Evolutionary conservation across 2,797 vertebrate genomes (phyloP), one percentile per base, ranked within the genome.

Genomic region (Lycodopsis pacificus): DNA sequence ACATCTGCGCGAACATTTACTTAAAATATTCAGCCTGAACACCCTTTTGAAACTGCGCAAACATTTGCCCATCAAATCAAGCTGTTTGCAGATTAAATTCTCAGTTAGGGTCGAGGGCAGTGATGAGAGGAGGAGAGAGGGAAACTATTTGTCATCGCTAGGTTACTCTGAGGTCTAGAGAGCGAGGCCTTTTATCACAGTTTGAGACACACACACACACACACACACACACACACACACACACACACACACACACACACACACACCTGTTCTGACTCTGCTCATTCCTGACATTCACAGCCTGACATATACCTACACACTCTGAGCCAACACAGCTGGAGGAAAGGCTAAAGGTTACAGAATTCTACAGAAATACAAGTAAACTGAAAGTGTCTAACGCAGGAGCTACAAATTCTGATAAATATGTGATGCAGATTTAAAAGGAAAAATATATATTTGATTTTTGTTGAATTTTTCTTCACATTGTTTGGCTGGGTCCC

Each of bases 41-140:
- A 63, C 76, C n/a, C 57, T 72, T 88, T 86, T 71, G 86, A 92
- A 94, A 83, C 66, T 61, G 85, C 72, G 80, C 81, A 95, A 96
- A 94, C 92, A 91, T 95, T 93, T 95, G 87, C 77, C 86, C 72
- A 86, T 91, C 86, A 81, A 93, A 92, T 91, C 34, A 48, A 83
- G 72, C 72, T 94, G 81, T 95, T 95, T 95, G 86, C 92, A 93
- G 80, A 93, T 93, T 88, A 93, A 95, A 95, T 95, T 95, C 91
- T 70, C 92, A 90, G 78, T 85, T 80, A 87, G 86, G 88, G 81
- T 88, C 64, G 76, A 93, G 86, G 80, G 86, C 78, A 71, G 86
- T 80, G 84, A 88, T 83, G 91, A 90, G 83, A 92, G 80, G 85
- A 74, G 56, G 76, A 80, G 88, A 79, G 87, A 76, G 87, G 84